Conservation (phyloP, 2,888 invertebrate species). For the Cantharis flavilabris region DNA sequence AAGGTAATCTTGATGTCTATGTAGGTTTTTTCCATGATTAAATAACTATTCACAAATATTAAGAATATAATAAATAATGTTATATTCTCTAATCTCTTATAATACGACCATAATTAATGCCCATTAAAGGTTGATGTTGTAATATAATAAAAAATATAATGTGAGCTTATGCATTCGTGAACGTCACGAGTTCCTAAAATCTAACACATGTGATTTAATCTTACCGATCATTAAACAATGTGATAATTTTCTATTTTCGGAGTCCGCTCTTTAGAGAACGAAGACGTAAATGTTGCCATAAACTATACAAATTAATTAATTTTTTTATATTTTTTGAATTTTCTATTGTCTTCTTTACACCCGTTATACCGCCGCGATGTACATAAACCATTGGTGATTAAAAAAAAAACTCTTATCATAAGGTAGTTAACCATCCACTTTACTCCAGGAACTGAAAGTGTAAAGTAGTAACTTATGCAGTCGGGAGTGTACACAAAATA, state of each 20-base stretch:
- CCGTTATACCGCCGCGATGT: no score
- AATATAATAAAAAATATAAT: background rate
- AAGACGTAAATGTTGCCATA: background rate
- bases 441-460: no score
- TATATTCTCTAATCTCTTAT: background rate
- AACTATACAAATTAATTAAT: no score
- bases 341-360: no score
- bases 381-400: no score
- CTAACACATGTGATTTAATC: background rate
- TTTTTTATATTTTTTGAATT: no score
- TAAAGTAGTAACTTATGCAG: no score
- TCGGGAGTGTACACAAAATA: no score
- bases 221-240: background rate
- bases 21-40: background rate
- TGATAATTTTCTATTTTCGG: background rate
- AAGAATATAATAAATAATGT: background rate
- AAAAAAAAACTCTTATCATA: no score
- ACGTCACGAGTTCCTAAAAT: background rate
- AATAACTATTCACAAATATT: background rate
- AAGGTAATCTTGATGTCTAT: conserved; percentile 28
- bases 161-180: background rate
- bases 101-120: background rate
- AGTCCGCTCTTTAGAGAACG: background rate
- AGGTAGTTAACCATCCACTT: no score
- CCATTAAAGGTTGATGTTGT: background rate